phyloP scores from a whole-genome alignment of 2,113 vertebrate species.

The Canis aureus region DNA sequence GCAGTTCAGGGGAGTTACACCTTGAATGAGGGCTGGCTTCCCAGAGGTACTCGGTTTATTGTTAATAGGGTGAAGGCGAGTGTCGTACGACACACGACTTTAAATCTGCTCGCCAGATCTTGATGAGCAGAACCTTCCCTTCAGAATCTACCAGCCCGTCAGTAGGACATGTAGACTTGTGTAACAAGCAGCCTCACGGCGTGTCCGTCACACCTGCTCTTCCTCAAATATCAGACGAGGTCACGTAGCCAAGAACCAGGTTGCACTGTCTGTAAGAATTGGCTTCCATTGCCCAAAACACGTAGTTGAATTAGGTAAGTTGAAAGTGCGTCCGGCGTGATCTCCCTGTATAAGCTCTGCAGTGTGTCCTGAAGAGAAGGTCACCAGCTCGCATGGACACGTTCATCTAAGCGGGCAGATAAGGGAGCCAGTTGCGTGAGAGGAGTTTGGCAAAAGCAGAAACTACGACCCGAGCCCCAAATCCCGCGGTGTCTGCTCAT shows the following conservation, averaged over 20 bases:
- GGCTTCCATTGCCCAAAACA: neutral
- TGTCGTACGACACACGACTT: neutral
- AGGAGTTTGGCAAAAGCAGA: conserved; percentile 26
- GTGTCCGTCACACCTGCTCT: neutral
- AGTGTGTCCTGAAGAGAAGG: neutral
- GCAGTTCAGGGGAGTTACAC: neutral
- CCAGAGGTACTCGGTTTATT: neutral
- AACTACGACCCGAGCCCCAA: neutral
- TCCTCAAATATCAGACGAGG: neutral
- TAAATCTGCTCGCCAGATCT: neutral
- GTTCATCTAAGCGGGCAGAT: neutral
- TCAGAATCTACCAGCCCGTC: neutral
- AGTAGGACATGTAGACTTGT: conserved; percentile 9
- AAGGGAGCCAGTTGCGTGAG: neutral
- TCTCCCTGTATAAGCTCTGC: neutral
- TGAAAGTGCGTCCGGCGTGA: neutral
- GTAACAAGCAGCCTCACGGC: too few relatives aligned
- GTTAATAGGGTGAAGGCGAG: neutral
- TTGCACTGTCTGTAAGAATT: neutral
- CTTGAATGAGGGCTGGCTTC: neutral
- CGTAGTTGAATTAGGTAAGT: conserved; percentile 1
- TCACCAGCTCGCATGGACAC: neutral
- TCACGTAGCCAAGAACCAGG: neutral
- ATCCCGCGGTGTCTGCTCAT: neutral
- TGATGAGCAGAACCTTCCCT: neutral